Percentiles rank a stretch among this genome's conserved stretches.
Conservation (phyloP, 2,888 invertebrate genomes). For the Parnassius mnemosyne region DNA sequence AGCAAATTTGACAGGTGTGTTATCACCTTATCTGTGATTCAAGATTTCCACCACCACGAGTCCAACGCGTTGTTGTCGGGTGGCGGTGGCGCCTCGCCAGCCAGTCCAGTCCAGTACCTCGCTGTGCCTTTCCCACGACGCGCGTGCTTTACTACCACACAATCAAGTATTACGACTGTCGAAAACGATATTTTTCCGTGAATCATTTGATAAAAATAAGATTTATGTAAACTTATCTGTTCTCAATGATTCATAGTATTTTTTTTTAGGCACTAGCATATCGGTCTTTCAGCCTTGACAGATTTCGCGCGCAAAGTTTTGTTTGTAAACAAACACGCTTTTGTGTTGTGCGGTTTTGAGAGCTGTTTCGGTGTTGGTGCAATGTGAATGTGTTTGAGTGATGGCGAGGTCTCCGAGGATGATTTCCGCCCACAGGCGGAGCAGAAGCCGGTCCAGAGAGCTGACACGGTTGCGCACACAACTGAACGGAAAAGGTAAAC, state of each 20-base stretch:
- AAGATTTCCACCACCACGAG: constrained; percentile 30
- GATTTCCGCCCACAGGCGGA: constrained; percentile 58
- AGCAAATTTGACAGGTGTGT: constrained; percentile 19
- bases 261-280: background rate
- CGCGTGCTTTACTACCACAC: constrained; percentile 49
- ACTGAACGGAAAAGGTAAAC: constrained; percentile 67
- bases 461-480: constrained; percentile 61
- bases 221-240: background rate
- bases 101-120: constrained; percentile 45
- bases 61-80: constrained; percentile 15
- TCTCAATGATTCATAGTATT: background rate
- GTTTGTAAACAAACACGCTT: constrained; percentile 18
- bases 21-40: constrained; percentile 54
- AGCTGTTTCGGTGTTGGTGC: constrained; percentile 18
- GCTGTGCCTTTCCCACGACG: constrained; percentile 55
- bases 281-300: constrained; percentile 6
- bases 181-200: too few species aligned
- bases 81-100: constrained; percentile 25
- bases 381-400: constrained; percentile 29
- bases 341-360: background rate
- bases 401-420: constrained; percentile 73
- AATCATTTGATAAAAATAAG: too few species aligned
- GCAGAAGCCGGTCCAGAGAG: constrained; percentile 64
- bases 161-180: constrained; percentile 3
- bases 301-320: constrained; percentile 16